phyloP scores from a whole-genome alignment of 2,888 invertebrate genomes.

The Helicoverpa assulta region DNA sequence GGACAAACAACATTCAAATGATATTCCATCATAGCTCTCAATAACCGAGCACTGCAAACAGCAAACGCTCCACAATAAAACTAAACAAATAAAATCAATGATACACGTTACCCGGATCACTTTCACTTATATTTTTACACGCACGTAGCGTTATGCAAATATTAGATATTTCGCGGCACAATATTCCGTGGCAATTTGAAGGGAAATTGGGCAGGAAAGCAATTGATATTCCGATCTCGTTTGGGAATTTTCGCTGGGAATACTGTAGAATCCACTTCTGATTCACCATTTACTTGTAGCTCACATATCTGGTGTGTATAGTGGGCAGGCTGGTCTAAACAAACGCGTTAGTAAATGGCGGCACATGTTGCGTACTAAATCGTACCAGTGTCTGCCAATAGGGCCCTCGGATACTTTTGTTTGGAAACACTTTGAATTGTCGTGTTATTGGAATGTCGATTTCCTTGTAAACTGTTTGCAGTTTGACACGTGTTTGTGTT shows the following conservation, averaged over 20 bases:
- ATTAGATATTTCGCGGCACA: conserved; percentile 81
- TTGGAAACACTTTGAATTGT: conserved; percentile 38
- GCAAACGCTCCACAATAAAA: conserved; percentile 68
- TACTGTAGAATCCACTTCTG: conserved; percentile 78
- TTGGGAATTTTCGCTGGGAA: conserved; percentile 82
- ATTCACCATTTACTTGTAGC: conserved; percentile 77
- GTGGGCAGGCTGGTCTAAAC: conserved; percentile 64
- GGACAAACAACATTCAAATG: conserved; percentile 27
- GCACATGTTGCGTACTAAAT: conserved; percentile 56
- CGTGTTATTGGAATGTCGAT: conserved; percentile 19
- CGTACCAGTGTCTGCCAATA: conserved; percentile 42
- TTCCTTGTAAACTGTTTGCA: conserved; percentile 9
- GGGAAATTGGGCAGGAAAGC: conserved; percentile 85
- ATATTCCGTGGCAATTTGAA: conserved; percentile 85
- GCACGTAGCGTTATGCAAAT: conserved; percentile 80
- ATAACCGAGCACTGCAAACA: conserved; percentile 56
- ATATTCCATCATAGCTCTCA: conserved; percentile 65
- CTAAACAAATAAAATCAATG: conserved; percentile 79
- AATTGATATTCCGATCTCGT: conserved; percentile 88
- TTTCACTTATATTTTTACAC: conserved; percentile 81
- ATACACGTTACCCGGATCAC: conserved; percentile 82
- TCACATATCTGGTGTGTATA: conserved; percentile 62
- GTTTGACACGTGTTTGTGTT: conserved; percentile 2
- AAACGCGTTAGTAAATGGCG: conserved; percentile 54
- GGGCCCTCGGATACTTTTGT: conserved; percentile 39